These are phyloP conservation scores for Conomelus anceps DNA, from an alignment of 2,888 invertebrate genomes.

Conservation along the genomic window DNA sequence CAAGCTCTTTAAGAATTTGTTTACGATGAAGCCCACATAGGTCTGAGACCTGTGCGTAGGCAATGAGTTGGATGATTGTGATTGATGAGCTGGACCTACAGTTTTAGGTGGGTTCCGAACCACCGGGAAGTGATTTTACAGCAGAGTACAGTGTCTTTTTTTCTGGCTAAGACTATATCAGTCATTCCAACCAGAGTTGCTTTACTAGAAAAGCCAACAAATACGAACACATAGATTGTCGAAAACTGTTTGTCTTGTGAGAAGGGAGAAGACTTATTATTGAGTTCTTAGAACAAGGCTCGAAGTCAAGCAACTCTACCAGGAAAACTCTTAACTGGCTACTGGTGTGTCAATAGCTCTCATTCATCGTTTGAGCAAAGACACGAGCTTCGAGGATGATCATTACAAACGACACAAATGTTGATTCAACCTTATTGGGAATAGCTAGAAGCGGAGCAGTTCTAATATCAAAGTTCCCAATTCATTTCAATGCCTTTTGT, in stretches of 20 bases:
- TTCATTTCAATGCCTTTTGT: neutral
- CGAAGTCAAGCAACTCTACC: neutral
- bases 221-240: too few relatives aligned
- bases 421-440: neutral
- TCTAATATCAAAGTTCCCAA: neutral
- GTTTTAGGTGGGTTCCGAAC: too few relatives aligned
- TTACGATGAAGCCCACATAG: too few relatives aligned
- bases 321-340: neutral
- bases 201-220: too few relatives aligned
- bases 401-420: neutral
- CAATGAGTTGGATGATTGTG: too few relatives aligned
- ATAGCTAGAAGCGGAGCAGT: neutral
- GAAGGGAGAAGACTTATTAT: neutral
- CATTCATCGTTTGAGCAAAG: neutral
- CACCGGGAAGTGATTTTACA: too few relatives aligned
- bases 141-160: too few relatives aligned
- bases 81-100: too few relatives aligned
- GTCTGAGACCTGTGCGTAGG: too few relatives aligned
- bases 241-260: neutral
- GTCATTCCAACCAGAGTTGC: too few relatives aligned
- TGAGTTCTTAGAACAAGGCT: neutral
- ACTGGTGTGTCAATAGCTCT: neutral
- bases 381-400: neutral
- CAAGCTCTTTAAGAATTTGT: too few relatives aligned
- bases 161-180: too few relatives aligned